Evolutionary conservation across 92 coral and sea anemone species (phyloP), one percentile per base, ranked within the genome.

Genomic region (Micromussa lordhowensis): DNA sequence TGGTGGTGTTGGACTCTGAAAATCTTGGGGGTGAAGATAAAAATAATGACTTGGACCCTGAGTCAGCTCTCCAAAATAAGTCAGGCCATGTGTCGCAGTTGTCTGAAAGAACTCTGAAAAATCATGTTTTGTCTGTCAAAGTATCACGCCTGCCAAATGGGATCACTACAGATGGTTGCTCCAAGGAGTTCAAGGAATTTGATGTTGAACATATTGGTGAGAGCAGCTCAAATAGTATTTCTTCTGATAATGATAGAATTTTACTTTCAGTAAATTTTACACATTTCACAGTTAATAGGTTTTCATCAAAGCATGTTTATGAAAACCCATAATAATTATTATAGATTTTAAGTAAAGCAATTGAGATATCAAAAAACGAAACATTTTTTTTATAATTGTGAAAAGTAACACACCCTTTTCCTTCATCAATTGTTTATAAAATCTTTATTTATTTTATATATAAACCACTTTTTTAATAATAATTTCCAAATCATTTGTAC

Each of bases 151-250:
- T 34, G 51, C 29, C 55, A 15, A 84, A 58, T 28, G 40, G 72
- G 54, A 18, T 84, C 80, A 28, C 30, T 57, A 24, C 64, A 38
- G 59, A 55, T 17, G 55, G 51, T 53, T 40, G 12, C 35, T 21
- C 85, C n/a, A 66, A 88, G 22, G 87, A 72, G 18, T n/a, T n/a
- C n/a, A 55, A 7, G 34, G 72, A 74, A 28, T 55, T 17, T 49
- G 63, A 38, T 19, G 36, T 32, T n/a, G 63, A 66, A 32, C 35
- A 24, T 66, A 29, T 19, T 13, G 78, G 72, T 88, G 88, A 88
- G 75, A 58, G 19, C 29, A 17, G 18, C 26, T 38, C 14, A 78
- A 77, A 81, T 17, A 77, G 34, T 30, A 59, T 58, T 58, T 59
- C 8, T 8, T 44, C 51, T 44, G 24, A 59, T 59, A 16, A 18